Evolutionary conservation across 1,140 invertebrate species (phyloP).

Genomic region (Ceratina australensis): DNA sequence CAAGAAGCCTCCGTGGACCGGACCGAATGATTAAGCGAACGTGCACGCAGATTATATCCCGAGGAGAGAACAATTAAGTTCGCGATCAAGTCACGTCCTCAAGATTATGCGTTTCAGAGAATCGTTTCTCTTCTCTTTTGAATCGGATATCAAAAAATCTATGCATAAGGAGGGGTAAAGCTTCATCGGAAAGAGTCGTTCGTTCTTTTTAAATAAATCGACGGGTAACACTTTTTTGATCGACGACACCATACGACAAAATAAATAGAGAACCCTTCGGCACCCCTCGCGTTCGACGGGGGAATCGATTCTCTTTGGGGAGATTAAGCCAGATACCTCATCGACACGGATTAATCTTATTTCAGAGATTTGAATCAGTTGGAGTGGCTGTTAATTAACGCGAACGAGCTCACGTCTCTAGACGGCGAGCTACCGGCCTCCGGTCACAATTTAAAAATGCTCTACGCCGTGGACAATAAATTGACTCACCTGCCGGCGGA

Average conservation of each 20-base stretch:
- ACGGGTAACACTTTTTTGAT: background rate
- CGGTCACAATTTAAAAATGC: slow-evolving; percentile 83
- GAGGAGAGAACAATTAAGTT: slow-evolving; percentile 38
- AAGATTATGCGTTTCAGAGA: slow-evolving; percentile 2
- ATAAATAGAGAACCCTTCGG: background rate
- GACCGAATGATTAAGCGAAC: slow-evolving; percentile 43
- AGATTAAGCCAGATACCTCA: background rate
- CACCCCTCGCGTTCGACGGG: background rate
- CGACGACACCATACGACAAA: no score
- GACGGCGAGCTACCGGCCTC: slow-evolving; percentile 86
- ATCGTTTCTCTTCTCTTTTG: background rate
- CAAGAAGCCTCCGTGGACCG: slow-evolving; percentile 25
- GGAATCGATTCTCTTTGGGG: background rate
- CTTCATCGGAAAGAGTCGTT: background rate
- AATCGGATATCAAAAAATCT: background rate
- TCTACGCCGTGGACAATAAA: slow-evolving; percentile 87
- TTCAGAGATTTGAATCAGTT: slow-evolving; percentile 83
- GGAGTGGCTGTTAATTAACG: slow-evolving; percentile 88
- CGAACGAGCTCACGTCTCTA: slow-evolving; percentile 85
- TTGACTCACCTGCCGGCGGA: slow-evolving; percentile 85
- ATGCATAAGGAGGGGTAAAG: background rate
- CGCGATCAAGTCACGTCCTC: slow-evolving; percentile 25
- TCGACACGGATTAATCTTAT: slow-evolving; percentile 42
- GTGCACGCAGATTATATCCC: slow-evolving; percentile 25
- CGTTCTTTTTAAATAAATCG: background rate